These are phyloP conservation scores for Cyprinodon diabolis DNA, from an alignment of 2,797 vertebrate species.

Conservation along the genomic window DNA sequence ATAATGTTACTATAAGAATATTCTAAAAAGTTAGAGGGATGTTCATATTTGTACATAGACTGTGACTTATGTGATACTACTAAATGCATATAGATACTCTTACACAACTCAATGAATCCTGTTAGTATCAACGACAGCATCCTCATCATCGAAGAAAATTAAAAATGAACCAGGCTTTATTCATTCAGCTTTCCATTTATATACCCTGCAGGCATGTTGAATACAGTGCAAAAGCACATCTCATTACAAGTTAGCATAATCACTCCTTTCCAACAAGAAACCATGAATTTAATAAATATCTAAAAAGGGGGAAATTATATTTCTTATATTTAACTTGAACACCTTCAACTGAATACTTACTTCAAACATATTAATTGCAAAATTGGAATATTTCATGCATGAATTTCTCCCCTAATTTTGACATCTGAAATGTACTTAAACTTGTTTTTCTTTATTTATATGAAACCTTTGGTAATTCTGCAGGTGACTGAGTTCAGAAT, in stretches of 20 bases:
- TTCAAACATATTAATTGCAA: conserved; percentile 46
- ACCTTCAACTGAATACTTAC: conserved; percentile 40
- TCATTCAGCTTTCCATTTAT: conserved; percentile 21
- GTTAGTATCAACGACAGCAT: conserved; percentile 19
- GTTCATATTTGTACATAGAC: neutral
- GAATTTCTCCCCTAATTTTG: neutral
- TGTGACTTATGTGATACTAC: neutral
- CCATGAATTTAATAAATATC: conserved; percentile 11
- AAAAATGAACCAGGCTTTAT: conserved; percentile 23
- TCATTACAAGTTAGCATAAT: conserved; percentile 12
- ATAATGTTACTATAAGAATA: too few relatives aligned
- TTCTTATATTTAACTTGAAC: conserved; percentile 32
- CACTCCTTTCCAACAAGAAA: conserved; percentile 15
- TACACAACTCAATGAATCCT: conserved; percentile 3
- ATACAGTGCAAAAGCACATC: conserved; percentile 1
- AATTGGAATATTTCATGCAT: conserved; percentile 23
- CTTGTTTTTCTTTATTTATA: neutral
- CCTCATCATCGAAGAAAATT: conserved; percentile 28
- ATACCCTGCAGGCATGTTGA: conserved; percentile 27
- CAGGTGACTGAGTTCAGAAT: neutral
- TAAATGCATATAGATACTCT: neutral
- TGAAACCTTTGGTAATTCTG: neutral
- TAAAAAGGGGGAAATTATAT: conserved; percentile 18
- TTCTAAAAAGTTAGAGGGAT: too few relatives aligned
- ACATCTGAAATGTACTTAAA: conserved; percentile 4